These are phyloP conservation scores for Meloidogyne chitwoodi DNA, from an alignment of 1,140 invertebrate species.

Conservation along the genomic window DNA sequence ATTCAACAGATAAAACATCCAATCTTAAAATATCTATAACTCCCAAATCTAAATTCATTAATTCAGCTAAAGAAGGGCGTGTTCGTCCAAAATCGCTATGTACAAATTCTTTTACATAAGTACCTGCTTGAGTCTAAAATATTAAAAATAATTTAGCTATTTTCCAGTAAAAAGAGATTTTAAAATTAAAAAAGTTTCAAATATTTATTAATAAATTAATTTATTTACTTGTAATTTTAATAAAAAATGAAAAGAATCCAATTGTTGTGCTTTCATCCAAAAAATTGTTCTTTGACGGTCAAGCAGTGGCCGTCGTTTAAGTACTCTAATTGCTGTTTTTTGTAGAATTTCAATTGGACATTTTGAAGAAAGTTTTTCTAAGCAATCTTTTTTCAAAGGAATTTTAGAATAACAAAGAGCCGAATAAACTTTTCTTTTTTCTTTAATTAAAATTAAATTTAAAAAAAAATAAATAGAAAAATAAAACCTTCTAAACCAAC, in stretches of 20 bases:
- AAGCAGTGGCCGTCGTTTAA: slow-evolving; percentile 52
- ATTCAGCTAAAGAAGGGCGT: slow-evolving; percentile 60
- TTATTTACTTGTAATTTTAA: slow-evolving; percentile 5
- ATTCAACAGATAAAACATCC: slow-evolving; percentile 62
- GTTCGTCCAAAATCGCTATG: slow-evolving; percentile 65
- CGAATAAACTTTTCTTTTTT: slow-evolving; percentile 55
- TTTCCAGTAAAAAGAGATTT: background rate
- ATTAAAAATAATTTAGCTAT: background rate
- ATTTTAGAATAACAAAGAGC: slow-evolving; percentile 52
- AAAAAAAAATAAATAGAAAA: background rate
- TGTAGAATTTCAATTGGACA: slow-evolving; percentile 51
- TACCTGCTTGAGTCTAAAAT: slow-evolving; percentile 51
- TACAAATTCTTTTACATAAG: slow-evolving; percentile 61
- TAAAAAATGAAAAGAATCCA: slow-evolving; percentile 49
- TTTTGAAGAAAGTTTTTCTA: slow-evolving; percentile 29
- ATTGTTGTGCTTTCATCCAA: slow-evolving; percentile 29
- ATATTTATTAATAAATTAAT: background rate
- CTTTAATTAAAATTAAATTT: slow-evolving; percentile 29
- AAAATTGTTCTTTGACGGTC: slow-evolving; percentile 52
- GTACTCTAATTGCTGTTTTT: slow-evolving; percentile 52
- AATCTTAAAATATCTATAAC: slow-evolving; percentile 63
- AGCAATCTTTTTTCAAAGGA: slow-evolving; percentile 22
- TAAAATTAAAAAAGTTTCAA: no score
- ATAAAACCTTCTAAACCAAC: slow-evolving; percentile 44
- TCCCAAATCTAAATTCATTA: slow-evolving; percentile 60